Base-by-base conservation (phyloP, 2,888 invertebrate species). In the Dasysyrphus tricinctus region DNA sequence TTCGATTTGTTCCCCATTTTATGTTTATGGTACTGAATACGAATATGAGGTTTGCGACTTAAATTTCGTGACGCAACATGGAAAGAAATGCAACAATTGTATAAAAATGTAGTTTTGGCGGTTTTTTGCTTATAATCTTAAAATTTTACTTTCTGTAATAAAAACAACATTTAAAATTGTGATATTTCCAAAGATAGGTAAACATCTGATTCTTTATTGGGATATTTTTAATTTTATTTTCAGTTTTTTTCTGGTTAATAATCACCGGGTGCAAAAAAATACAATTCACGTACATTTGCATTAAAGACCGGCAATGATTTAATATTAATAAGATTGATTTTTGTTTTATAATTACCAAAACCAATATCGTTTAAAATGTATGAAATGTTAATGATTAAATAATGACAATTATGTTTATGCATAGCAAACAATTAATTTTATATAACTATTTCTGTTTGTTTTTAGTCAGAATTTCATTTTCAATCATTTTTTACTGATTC, bases 341-440 rank as follows among this genome's bases (percentile, higher is more conserved):
- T 51, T 19, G 24, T 24, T 24, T 51, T 51, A 5, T 12, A 51
- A 51, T 12, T 51, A 51, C 51, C 51, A 24, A 51, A 51, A 51
- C 51, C 51, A 51, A 24, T 24, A 51, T 51, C 24, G 7, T 29
- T 29, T 39, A 39, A 39, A 39, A 24, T 24, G 19, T n/a, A 24
- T 61, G 37, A 61, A 11, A 16, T 61, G n/a, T 61, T 19, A 39
- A 24, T 61, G 59, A 39, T 39, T 61, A 37, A 61, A 61, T 24
- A 61, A 61, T 61, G 12, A 39, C 19, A 14, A 16, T 24, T 19
- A 61, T 61, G 39, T 61, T 39, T 61, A 51, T 39, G 39, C 39
- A 39, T 14, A 16, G 19, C 11, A 59, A 59, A 19, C 16, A 34
- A 39, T 19, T 12, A n/a, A 37, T 37, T 37, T 11, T n/a, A n/a